Evolutionary conservation across 2,113 vertebrate genomes (phyloP), one percentile per base, ranked within the genome.

Genomic region (Dryoscopus gambensis): DNA sequence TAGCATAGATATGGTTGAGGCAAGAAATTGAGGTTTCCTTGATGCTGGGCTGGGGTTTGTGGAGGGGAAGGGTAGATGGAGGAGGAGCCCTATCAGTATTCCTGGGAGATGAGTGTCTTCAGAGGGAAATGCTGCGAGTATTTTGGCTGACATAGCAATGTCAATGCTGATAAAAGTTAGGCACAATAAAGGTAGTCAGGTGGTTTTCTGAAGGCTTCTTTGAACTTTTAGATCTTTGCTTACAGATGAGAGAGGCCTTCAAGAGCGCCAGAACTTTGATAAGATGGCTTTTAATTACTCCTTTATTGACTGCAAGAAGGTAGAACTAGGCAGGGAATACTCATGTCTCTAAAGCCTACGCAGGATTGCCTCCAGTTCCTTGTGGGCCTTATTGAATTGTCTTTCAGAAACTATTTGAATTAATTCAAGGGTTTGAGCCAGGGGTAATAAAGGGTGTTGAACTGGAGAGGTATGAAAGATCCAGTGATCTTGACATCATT

Each of bases 11-110:
- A 97, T 71, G 86, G 89, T 78, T 75, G 94, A 97, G 86, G 95
- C 95, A 97, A 96, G 90, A 96, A 97, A 98, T 97, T 91, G 95
- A 96, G n/a, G 78, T 76, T 97, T 97, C n/a, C n/a, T n/a, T n/a
- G n/a, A n/a, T n/a, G n/a, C 83, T 88, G 53, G 95, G 49, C 91
- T 79, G 89, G 83, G 37, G 65, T 95, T 95, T 90, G 77, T 85
- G 94, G 95, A 95, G 95, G 90, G 91, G 94, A 87, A 91, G 55
- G 20, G 92, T 59, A 83, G 82, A 19, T 4, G 8, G 85, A 91
- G 95, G 60, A 91, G 92, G 86, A 95, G 92, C 46, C 6, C 5
- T 49, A 93, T 92, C 93, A 79, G n/a, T 94, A 94, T 96, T 96
- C 84, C 82, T 89, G 47, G 87, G 95, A 97, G 92, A 96, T 69